Conservation (phyloP, 1,140 invertebrate genomes). For the Atta texana region DNA sequence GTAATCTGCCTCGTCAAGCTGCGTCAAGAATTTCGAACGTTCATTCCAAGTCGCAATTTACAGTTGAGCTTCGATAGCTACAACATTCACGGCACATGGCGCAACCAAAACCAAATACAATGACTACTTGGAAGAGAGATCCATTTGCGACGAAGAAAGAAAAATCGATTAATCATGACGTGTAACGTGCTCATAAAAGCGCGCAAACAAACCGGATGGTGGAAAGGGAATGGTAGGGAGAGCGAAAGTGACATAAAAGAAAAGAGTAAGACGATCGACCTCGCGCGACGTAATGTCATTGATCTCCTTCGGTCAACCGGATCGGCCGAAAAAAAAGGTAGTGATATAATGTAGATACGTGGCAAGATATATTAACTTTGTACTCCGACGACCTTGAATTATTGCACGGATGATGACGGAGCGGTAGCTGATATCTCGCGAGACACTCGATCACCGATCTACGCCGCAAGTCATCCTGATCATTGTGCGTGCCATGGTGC, state of each 20-base stretch:
- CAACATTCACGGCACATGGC: neutral
- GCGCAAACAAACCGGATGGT: constrained; percentile 54
- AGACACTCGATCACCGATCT: constrained; percentile 70
- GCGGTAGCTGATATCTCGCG: constrained; percentile 73
- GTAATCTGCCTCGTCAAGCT: neutral
- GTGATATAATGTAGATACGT: constrained; percentile 68
- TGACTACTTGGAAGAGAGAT: constrained; percentile 33
- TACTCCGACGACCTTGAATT: constrained; percentile 73
- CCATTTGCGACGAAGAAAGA: constrained; percentile 49
- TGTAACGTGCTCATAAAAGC: constrained; percentile 60
- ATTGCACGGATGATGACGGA: constrained; percentile 71
- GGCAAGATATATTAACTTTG: constrained; percentile 69
- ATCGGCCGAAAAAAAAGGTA: constrained; percentile 47
- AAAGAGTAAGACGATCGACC: constrained; percentile 67
- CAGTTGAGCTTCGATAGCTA: neutral
- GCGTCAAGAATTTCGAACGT: constrained; percentile 26
- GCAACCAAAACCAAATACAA: constrained; percentile 15
- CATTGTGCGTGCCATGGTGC: constrained; percentile 70
- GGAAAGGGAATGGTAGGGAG: constrained; percentile 56
- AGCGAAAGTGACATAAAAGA: constrained; percentile 58
- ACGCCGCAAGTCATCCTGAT: constrained; percentile 71
- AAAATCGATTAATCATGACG: constrained; percentile 63
- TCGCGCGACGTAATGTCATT: constrained; percentile 66
- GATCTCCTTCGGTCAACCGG: constrained; percentile 67
- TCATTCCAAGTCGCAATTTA: neutral